These are phyloP conservation scores for Scaptomyza parva DNA, from an alignment of 2,888 invertebrate genomes.

Conservation along the genomic window DNA sequence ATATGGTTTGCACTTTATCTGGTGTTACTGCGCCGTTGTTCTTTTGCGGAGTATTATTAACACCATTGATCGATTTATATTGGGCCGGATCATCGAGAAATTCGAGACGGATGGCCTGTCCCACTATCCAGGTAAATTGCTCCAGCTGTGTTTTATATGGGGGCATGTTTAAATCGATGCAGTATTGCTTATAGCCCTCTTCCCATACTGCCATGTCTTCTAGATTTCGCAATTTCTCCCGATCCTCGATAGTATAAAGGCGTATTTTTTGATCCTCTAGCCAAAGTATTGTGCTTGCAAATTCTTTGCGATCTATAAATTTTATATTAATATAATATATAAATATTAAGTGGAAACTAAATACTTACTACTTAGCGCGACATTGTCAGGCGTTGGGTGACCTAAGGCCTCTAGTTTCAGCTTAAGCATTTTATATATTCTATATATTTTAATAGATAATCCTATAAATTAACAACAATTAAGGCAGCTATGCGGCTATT, in stretches of 20 bases:
- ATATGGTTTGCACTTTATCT: conserved; percentile 90
- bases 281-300: conserved; percentile 94
- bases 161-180: conserved; percentile 91
- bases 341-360: neutral
- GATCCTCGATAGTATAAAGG: conserved; percentile 93
- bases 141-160: conserved; percentile 87
- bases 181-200: conserved; percentile 89
- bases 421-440: conserved; percentile 87
- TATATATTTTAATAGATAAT: conserved; percentile 33
- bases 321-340: too few species aligned
- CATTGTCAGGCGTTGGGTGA: conserved; percentile 90
- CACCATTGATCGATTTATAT: conserved; percentile 89
- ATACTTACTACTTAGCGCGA: conserved; percentile 89
- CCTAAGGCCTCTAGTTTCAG: conserved; percentile 91
- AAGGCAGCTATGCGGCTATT: neutral
- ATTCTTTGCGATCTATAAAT: conserved; percentile 91
- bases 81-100: conserved; percentile 91
- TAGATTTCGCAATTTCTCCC: conserved; percentile 90
- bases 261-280: conserved; percentile 97
- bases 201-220: conserved; percentile 89
- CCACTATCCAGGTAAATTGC: conserved; percentile 93
- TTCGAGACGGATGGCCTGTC: conserved; percentile 92
- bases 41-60: conserved; percentile 86
- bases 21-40: conserved; percentile 80
- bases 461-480: conserved; percentile 3